Base-by-base conservation (phyloP, 92 coral and sea anemone species). In the Anthopleura xanthogrammica region DNA sequence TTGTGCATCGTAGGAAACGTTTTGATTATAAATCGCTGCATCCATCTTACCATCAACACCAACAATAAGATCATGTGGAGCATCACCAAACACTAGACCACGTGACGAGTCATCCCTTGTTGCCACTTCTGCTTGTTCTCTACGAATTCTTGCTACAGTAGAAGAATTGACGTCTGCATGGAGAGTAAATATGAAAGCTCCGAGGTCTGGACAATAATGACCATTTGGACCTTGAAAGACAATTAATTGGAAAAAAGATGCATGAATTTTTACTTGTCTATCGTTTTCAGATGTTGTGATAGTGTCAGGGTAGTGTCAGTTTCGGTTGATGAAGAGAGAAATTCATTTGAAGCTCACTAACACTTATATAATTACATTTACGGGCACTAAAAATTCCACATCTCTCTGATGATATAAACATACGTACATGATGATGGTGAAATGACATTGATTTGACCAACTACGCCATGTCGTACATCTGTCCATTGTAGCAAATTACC, bases 1-100 rank as follows among this genome's bases (percentile, higher is more conserved):
- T 2, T 80, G 43, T 56, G 22, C 42, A 48, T 82, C 87, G 82
- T 75, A 86, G 29, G 93, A 86, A 5, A 75, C 58, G 58, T 60
- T 20, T 43, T 80, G 80, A 23, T 56, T 71, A 82, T 83, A 79
- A 24, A 77, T 75, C 17, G 90, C 90, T 56, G 19, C 11, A 23
- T 23, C 52, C 93, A 90, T 86, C 48, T 36, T 78, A 11, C 90
- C 88, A 73, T 72, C 62, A 73, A 66, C 48, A 36, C 93, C 93
- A 17, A 90, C 80, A 48, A 83, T 78, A 84, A 90, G 60, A 80
- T 90, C 90, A 78, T 85, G 85, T 6, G 92, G 92, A 52, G 80
- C 48, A 75, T 83, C 88, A 0, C 93, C 93, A 84, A 83, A 90
- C 76, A 88, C 86, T 6, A 86, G 88, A 11, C 93, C 93, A 60